phyloP scores from a whole-genome alignment of 2,113 vertebrate species.

The Entelurus aequoreus region DNA sequence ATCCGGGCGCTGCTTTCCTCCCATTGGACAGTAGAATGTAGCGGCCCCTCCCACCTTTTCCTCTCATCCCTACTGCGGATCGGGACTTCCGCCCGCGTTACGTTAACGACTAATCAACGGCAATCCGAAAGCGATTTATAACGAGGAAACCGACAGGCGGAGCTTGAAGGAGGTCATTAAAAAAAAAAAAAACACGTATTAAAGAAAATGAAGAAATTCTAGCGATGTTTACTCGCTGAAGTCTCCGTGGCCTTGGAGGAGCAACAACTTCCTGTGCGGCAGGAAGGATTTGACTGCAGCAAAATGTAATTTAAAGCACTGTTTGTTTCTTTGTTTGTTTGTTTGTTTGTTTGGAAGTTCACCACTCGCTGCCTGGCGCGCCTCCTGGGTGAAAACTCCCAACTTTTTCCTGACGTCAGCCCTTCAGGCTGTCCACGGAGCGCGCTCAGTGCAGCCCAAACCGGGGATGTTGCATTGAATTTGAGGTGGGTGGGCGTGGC shows the following conservation, averaged over 20 bases:
- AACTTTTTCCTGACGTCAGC: conserved; percentile 17
- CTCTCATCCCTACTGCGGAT: conserved; percentile 4
- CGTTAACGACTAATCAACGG: conserved; percentile 14
- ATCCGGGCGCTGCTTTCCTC: conserved; percentile 83
- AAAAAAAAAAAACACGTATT: conserved; percentile 15
- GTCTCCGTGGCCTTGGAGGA: conserved; percentile 68
- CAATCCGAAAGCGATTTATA: no score
- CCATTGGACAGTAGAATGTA: conserved; percentile 99
- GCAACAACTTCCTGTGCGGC: conserved; percentile 72
- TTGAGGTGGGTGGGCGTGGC: conserved; percentile 25
- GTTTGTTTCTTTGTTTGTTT: conserved; percentile 23
- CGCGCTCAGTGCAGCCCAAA: conserved; percentile 56
- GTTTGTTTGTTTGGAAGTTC: conserved; percentile 58
- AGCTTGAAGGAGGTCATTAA: conserved; percentile 39
- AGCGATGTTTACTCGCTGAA: conserved; percentile 37
- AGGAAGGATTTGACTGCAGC: conserved; percentile 73
- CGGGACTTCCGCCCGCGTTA: conserved; percentile 39
- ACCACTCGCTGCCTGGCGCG: conserved; percentile 75
- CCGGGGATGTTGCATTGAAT: conserved; percentile 63
- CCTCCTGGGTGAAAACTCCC: conserved; percentile 60
- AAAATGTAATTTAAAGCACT: conserved; percentile 79
- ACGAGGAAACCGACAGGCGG: conserved; percentile 36
- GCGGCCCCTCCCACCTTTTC: conserved; percentile 61
- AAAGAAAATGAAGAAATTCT: conserved; percentile 48
- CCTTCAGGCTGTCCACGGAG: conserved; percentile 38